A percentile compares a stretch with the other conserved stretches of the same genome.
Evolutionary conservation across 2,797 vertebrate genomes (phyloP).

Genomic region (Myoxocephalus aenaeus): DNA sequence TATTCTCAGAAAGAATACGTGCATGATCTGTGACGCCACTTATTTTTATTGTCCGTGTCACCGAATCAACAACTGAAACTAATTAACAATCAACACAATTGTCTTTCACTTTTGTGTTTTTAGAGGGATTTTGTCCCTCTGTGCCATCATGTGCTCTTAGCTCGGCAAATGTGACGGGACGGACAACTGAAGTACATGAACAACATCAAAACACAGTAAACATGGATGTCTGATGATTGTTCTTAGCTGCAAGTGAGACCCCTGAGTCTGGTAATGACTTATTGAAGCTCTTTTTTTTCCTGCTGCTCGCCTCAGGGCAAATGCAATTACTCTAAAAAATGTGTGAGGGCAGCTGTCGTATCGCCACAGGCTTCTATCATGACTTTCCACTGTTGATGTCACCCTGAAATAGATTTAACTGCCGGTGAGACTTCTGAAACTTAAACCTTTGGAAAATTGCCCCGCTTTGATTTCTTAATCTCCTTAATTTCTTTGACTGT

Average conservation of each 20-base stretch:
- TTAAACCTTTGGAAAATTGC: constrained; percentile 17
- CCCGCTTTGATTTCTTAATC: constrained; percentile 31
- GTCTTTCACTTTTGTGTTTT: constrained; percentile 4
- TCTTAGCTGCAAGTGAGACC: constrained; percentile 45
- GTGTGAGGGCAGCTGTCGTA: constrained; percentile 72
- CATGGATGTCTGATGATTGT: constrained; percentile 55
- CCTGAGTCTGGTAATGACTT: constrained; percentile 66
- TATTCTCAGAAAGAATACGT: background rate
- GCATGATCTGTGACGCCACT: background rate
- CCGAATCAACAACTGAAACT: background rate
- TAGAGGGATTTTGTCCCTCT: constrained; percentile 5
- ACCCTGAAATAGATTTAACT: constrained; percentile 45
- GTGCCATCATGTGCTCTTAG: constrained; percentile 25
- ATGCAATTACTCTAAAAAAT: constrained; percentile 66
- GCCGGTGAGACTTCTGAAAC: constrained; percentile 32
- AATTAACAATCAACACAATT: background rate
- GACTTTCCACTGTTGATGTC: constrained; percentile 49
- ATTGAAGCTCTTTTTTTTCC: constrained; percentile 62
- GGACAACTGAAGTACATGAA: constrained; percentile 37
- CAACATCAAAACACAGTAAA: constrained; percentile 38
- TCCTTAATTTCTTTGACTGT: constrained; percentile 10
- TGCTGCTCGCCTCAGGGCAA: constrained; percentile 67
- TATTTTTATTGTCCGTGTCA: background rate
- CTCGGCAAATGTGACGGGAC: constrained; percentile 19
- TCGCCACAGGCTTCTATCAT: constrained; percentile 37